phyloP scores from a whole-genome alignment of 2,888 invertebrate species.

The Altica lythri region DNA sequence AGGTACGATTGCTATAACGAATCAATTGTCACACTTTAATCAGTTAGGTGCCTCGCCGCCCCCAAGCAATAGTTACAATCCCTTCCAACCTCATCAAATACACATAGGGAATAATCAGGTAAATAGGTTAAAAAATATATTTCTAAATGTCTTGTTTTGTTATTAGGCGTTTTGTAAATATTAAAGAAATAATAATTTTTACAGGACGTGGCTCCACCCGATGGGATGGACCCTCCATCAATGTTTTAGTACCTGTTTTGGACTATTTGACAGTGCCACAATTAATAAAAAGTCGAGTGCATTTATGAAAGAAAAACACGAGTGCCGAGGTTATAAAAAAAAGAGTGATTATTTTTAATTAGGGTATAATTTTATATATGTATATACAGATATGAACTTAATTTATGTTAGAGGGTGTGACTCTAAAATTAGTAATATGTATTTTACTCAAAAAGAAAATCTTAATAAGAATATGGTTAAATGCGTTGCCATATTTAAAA shows the following conservation, averaged over 20 bases:
- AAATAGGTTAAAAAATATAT: slow-evolving; percentile 6
- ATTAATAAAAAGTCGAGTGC: slow-evolving; percentile 8
- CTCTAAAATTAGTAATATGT: no score
- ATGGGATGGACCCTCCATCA: slow-evolving; percentile 33
- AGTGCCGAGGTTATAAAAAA: slow-evolving; percentile 5
- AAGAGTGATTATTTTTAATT: slow-evolving; percentile 17
- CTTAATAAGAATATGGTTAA: no score
- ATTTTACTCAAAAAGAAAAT: no score
- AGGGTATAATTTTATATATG: no score
- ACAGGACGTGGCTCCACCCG: slow-evolving; percentile 42
- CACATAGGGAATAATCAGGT: slow-evolving; percentile 45
- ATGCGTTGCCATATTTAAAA: no score
- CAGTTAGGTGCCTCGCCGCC: slow-evolving; percentile 57
- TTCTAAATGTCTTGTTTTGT: neutral
- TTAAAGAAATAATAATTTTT: slow-evolving; percentile 8
- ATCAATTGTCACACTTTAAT: slow-evolving; percentile 71
- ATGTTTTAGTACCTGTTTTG: slow-evolving; percentile 42
- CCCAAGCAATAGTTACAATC: slow-evolving; percentile 45
- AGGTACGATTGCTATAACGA: slow-evolving; percentile 79
- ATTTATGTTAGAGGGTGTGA: no score
- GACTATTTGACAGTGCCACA: slow-evolving; percentile 35
- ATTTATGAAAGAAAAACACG: slow-evolving; percentile 17
- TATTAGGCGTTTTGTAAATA: neutral
- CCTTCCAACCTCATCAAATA: slow-evolving; percentile 45
- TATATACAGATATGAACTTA: no score